phyloP scores from a whole-genome alignment of 2,797 vertebrate species.

The Telmatherina bonti region DNA sequence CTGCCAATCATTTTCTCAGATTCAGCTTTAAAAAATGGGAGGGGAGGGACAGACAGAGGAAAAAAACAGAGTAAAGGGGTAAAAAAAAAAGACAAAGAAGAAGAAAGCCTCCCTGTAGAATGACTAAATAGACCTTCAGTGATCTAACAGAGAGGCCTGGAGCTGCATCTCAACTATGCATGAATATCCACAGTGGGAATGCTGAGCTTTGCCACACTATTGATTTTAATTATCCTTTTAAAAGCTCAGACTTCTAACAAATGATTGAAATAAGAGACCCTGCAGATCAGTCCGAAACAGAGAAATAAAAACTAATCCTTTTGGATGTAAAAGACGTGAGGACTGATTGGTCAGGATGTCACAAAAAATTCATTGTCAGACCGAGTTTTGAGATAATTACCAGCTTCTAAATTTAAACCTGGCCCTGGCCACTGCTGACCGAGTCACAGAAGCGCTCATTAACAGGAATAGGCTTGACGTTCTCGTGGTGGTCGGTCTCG shows the following conservation, averaged over 20 bases:
- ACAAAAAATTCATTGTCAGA: conserved; percentile 10
- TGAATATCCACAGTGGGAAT: conserved; percentile 69
- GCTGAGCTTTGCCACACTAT: conserved; percentile 72
- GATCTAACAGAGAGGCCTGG: conserved; percentile 74
- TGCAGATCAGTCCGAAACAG: conserved; percentile 16
- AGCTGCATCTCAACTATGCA: conserved; percentile 79
- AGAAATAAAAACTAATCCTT: conserved; percentile 32
- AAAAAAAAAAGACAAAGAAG: conserved; percentile 38
- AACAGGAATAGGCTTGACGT: conserved; percentile 51
- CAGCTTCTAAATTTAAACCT: conserved; percentile 58
- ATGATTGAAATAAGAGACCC: conserved; percentile 53
- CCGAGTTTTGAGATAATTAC: conserved; percentile 59
- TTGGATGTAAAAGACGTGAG: conserved; percentile 25
- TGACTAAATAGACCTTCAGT: conserved; percentile 81
- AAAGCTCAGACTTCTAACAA: conserved; percentile 59
- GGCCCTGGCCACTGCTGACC: conserved; percentile 54
- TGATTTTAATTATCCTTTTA: conserved; percentile 81
- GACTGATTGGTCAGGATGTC: conserved; percentile 26
- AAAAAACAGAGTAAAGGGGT: conserved; percentile 57
- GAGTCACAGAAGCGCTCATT: conserved; percentile 64
- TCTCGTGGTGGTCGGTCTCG: conserved; percentile 18
- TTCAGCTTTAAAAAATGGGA: conserved; percentile 61
- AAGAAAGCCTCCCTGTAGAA: conserved; percentile 77
- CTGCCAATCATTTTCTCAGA: conserved; percentile 85
- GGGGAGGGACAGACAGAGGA: conserved; percentile 46